Base-by-base conservation (phyloP, 1,140 invertebrate genomes). In the Lepeophtheirus salmonis region DNA sequence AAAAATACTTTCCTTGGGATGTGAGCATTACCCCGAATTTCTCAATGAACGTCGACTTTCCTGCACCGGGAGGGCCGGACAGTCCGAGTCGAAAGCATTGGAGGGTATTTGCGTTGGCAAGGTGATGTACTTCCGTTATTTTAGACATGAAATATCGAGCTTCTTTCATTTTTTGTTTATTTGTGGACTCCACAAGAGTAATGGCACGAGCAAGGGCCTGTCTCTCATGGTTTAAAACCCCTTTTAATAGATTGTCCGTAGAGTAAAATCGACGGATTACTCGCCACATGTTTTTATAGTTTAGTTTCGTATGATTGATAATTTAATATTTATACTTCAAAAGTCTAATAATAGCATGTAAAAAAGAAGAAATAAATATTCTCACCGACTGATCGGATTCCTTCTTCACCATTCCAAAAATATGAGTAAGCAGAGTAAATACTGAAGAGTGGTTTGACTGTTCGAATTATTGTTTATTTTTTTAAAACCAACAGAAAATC, bases 1-100 rank as follows among this genome's bases (percentile, higher is more conserved):
- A n/a, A n/a, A n/a, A n/a, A 10, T 41, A 41, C 30, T n/a, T 41
- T 10, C 30, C 30, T n/a, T 10, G 6, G n/a, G 30, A 41, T 2
- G 76, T 78, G 14, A 80, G 64, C 62, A 70, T 72, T 66, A 74
- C 76, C 2, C 79, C 79, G 65, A 80, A 72, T 3, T 66, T 66
- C 70, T 80, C 79, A 61, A 80, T 79, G 65, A 80, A 79, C 3
- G 79, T 79, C 51, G 77, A 79, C 68, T 80, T 80, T 22, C 79
- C 79, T 56, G 78, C 77, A 23, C 79, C 79, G 20, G 79, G 79
- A 49, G 78, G 75, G n/a, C 79, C 78, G 54, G 77, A 77, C 24
- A 79, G 68, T 17, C 78, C 73, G 77, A 60, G 17, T 14, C 30
- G 3, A 16, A 60, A 60, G 30, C 21, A 30, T 21, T 16, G 22